Evolutionary conservation across 1,140 invertebrate genomes (phyloP).

Genomic region (Sarcophaga peregrina): DNA sequence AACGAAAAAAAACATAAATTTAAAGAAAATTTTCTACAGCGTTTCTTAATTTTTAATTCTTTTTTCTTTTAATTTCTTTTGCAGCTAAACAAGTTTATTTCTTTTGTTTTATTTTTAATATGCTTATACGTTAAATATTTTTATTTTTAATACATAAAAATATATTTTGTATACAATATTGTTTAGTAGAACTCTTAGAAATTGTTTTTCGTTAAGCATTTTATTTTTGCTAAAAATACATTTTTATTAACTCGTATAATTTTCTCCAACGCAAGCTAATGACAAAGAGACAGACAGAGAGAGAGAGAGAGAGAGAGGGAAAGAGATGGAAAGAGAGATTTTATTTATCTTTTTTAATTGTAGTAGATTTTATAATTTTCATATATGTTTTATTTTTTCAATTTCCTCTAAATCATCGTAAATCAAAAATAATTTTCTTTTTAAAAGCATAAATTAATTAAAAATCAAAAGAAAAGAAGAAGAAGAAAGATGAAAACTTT

Average conservation of each 20-base stretch:
- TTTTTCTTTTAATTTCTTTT: not conserved
- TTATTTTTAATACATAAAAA: not conserved
- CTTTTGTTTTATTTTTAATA: not conserved
- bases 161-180: slow-evolving; percentile 4
- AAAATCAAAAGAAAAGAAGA: too few relatives aligned
- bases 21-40: too few relatives aligned
- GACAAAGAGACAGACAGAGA: too few relatives aligned
- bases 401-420: not conserved
- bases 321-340: not conserved
- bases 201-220: not conserved
- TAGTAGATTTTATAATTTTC: slow-evolving; percentile 2
- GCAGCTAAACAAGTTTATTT: slow-evolving; percentile 7
- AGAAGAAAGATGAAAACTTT: not conserved
- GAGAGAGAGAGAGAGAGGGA: too few relatives aligned
- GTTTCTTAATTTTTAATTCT: not conserved
- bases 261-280: too few relatives aligned
- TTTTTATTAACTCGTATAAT: not conserved
- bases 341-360: not conserved
- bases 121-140: not conserved
- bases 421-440: too few relatives aligned
- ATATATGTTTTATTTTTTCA: not conserved
- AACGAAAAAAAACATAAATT: too few relatives aligned
- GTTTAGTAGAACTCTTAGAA: too few relatives aligned
- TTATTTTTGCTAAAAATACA: slow-evolving; percentile 20
- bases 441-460: too few relatives aligned